Percentiles rank a stretch among this genome's conserved stretches.
Conservation (phyloP, 30 jellyfish, hydroid and myxozoan species). For the Nemopilema nomurai region DNA sequence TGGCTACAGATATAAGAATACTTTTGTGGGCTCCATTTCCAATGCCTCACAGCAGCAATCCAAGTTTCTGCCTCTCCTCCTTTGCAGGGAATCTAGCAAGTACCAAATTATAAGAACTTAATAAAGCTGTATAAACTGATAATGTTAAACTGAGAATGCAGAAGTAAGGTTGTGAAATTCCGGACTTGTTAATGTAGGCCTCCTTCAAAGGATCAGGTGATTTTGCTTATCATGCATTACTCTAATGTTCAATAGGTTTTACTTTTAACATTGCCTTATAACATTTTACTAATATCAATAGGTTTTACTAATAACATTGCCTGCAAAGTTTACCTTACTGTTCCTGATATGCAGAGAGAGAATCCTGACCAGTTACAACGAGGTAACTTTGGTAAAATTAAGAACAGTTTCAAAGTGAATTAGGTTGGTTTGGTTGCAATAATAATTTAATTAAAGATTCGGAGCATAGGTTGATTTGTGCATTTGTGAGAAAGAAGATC, state of each 20-base stretch:
- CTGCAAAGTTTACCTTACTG: background rate
- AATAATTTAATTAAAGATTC: no score
- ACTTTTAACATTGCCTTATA: background rate
- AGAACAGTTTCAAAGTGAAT: background rate
- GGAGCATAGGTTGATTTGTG: no score
- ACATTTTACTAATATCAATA: background rate
- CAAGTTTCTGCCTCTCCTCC: constrained; percentile 22
- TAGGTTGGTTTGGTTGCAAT: no score
- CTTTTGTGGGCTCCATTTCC: constrained; percentile 23
- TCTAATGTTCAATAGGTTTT: background rate
- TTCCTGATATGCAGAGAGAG: background rate
- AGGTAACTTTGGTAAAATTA: background rate
- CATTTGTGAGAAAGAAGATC: no score
- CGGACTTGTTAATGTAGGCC: background rate
- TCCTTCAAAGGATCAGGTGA: background rate
- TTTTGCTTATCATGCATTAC: no score
- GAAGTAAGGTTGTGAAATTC: background rate
- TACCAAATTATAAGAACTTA: background rate
- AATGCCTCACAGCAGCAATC: constrained; percentile 18
- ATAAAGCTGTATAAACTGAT: background rate
- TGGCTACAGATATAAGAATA: constrained; percentile 12
- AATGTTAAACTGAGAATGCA: background rate
- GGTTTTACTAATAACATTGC: background rate
- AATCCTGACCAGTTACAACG: background rate
- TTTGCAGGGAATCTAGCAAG: constrained; percentile 12